Evolutionary conservation across 2,797 vertebrate species (phyloP).

Genomic region (Todus mexicanus): DNA sequence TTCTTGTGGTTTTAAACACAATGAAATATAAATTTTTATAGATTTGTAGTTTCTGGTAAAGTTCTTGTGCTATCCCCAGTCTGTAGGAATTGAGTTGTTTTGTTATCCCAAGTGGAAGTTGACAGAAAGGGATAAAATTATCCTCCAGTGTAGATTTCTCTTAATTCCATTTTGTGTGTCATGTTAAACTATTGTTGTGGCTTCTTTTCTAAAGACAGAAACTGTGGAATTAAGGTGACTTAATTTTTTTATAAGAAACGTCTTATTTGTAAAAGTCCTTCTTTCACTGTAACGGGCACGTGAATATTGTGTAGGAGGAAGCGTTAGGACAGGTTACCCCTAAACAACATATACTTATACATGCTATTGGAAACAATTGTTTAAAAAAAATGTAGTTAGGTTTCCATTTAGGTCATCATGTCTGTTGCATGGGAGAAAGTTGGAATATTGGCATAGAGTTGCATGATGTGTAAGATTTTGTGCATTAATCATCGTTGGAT

Average conservation of each 20-base stretch:
- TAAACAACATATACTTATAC: slow-evolving; percentile 82
- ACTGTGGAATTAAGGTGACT: slow-evolving; percentile 79
- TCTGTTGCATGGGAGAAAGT: slow-evolving; percentile 98
- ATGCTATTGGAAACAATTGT: slow-evolving; percentile 82
- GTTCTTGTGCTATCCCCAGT: slow-evolving; percentile 75
- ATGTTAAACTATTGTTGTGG: slow-evolving; percentile 75
- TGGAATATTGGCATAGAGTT: slow-evolving; percentile 93
- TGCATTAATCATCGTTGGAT: slow-evolving; percentile 95
- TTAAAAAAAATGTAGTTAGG: slow-evolving; percentile 81
- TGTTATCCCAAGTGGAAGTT: slow-evolving; percentile 70
- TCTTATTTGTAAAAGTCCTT: slow-evolving; percentile 91
- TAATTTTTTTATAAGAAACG: slow-evolving; percentile 82
- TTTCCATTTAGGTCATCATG: slow-evolving; percentile 90
- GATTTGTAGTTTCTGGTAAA: slow-evolving; percentile 76
- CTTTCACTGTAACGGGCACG: slow-evolving; percentile 88
- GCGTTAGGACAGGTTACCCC: slow-evolving; percentile 84
- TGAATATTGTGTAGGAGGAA: slow-evolving; percentile 89
- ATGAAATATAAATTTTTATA: slow-evolving; percentile 70
- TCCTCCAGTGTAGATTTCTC: slow-evolving; percentile 76
- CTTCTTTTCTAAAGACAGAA: slow-evolving; percentile 80
- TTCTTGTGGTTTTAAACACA: slow-evolving; percentile 75
- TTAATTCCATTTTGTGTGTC: slow-evolving; percentile 87
- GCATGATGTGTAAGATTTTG: slow-evolving; percentile 97
- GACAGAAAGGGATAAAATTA: slow-evolving; percentile 58
- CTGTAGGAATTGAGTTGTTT: slow-evolving; percentile 72